phyloP scores from a whole-genome alignment of 2,888 invertebrate genomes.

The Acanthopleura granulata region DNA sequence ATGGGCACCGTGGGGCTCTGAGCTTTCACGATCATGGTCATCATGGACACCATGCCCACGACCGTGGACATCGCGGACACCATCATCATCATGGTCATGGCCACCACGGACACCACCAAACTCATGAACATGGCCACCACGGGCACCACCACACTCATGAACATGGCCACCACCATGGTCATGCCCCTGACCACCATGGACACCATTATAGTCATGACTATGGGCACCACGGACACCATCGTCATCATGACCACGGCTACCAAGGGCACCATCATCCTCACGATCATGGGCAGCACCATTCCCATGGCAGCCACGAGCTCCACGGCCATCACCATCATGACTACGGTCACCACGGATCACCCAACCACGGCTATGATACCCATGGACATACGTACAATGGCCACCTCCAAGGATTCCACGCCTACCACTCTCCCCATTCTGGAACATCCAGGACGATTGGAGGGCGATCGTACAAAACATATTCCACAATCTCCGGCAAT shows the following conservation, averaged over 20 bases:
- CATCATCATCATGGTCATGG: background rate
- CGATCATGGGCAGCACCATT: slow-evolving; percentile 38
- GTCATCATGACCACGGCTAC: slow-evolving; percentile 33
- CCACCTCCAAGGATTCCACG: slow-evolving; percentile 13
- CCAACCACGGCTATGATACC: background rate
- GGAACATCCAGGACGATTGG: background rate
- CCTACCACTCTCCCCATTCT: background rate
- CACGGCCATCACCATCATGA: slow-evolving; percentile 16
- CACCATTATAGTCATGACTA: background rate
- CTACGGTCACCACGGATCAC: background rate
- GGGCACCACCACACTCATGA: background rate
- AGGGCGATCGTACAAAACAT: background rate
- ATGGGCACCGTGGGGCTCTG: background rate
- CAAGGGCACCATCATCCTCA: slow-evolving; percentile 35
- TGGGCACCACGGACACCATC: background rate
- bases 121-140: background rate
- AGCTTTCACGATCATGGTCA: background rate
- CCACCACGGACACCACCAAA: background rate
- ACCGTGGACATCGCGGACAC: background rate
- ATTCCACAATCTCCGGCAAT: background rate
- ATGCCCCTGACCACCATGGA: background rate
- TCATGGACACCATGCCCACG: background rate
- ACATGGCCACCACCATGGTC: background rate
- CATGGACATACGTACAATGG: background rate
- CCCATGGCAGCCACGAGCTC: slow-evolving; percentile 24